These are phyloP conservation scores for Brienomyrus brachyistius DNA, from an alignment of 2,113 vertebrate species.

Conservation along the genomic window DNA sequence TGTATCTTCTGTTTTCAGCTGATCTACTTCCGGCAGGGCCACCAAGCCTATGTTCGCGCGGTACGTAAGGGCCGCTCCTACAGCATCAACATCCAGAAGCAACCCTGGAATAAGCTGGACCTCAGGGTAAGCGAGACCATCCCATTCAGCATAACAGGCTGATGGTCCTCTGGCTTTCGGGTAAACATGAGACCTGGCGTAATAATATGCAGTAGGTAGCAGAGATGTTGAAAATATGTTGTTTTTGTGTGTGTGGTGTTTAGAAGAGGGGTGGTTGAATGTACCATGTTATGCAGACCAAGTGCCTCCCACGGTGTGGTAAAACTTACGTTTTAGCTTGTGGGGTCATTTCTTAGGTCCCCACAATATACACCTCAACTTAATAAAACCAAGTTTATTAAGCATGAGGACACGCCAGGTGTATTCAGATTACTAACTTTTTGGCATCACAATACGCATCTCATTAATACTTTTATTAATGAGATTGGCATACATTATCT, in stretches of 20 bases:
- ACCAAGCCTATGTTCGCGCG: slow-evolving; percentile 93
- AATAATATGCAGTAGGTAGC: neutral
- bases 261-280: neutral
- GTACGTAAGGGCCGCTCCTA: slow-evolving; percentile 90
- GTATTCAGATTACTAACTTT: too few species aligned
- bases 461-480: too few species aligned
- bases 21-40: slow-evolving; percentile 94
- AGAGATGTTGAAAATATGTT: neutral
- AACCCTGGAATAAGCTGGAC: slow-evolving; percentile 96
- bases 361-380: too few species aligned
- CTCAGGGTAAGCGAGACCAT: slow-evolving; percentile 74
- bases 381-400: too few species aligned
- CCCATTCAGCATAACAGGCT: neutral
- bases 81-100: slow-evolving; percentile 90
- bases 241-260: neutral
- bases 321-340: neutral
- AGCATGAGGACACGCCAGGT: too few species aligned
- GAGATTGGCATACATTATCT: too few species aligned
- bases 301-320: neutral
- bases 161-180: neutral
- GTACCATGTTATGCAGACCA: neutral
- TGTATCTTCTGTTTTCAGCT: slow-evolving; percentile 59
- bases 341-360: neutral
- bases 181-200: neutral
- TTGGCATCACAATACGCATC: too few species aligned